Percentiles rank a stretch among this genome's conserved stretches.
These are phyloP conservation scores for Xiphorhynchus elegans DNA, from an alignment of 2,113 vertebrate genomes.

Conservation along the genomic window DNA sequence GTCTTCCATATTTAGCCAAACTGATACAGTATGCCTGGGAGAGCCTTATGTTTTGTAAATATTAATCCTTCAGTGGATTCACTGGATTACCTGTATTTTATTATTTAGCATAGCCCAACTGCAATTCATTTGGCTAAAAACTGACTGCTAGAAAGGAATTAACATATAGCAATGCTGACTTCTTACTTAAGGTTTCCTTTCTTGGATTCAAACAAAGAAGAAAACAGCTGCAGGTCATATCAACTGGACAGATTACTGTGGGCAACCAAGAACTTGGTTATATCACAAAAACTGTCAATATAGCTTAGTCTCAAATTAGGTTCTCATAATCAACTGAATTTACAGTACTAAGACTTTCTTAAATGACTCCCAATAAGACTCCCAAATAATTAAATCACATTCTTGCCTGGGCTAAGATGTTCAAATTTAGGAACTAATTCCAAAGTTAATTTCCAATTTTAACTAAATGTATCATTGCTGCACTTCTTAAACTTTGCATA, in stretches of 20 bases:
- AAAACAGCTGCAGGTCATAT: neutral
- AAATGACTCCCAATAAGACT: slow-evolving; percentile 1
- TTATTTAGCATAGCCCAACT: neutral
- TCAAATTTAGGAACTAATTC: slow-evolving; percentile 31
- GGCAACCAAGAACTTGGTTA: neutral
- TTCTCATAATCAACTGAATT: neutral
- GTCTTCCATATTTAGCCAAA: neutral
- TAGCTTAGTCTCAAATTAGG: neutral
- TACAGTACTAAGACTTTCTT: neutral
- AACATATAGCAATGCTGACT: neutral
- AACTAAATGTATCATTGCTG: neutral
- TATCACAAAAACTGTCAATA: neutral
- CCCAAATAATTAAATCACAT: slow-evolving; percentile 28
- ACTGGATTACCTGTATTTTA: slow-evolving; percentile 48
- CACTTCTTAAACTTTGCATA: slow-evolving; percentile 5
- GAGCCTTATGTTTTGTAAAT: slow-evolving; percentile 22
- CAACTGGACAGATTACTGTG: neutral
- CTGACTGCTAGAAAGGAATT: neutral
- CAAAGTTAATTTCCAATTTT: slow-evolving; percentile 41
- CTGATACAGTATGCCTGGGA: neutral
- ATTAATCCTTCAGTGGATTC: slow-evolving; percentile 36
- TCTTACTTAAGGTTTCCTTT: neutral
- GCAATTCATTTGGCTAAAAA: slow-evolving; percentile 12
- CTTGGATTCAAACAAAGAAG: neutral
- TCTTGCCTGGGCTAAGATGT: neutral